Evolutionary conservation across 2,113 vertebrate species (phyloP).

Genomic region (Carollia perspicillata): DNA sequence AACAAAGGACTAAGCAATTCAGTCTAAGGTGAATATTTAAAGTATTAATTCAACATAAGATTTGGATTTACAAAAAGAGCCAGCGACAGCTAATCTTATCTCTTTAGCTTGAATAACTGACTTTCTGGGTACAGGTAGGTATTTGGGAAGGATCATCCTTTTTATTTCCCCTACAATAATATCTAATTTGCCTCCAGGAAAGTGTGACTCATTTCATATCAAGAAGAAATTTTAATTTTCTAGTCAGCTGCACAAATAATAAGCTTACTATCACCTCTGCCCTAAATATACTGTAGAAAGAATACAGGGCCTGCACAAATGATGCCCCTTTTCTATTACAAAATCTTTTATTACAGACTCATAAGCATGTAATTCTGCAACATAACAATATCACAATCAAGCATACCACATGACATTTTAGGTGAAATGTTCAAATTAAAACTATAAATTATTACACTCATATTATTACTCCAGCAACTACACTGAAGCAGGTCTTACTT

Average conservation of each 20-base stretch:
- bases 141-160: not conserved
- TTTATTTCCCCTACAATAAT: not conserved
- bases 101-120: not conserved
- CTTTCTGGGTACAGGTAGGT: not conserved
- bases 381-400: too few species aligned
- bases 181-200: not conserved
- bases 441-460: too few species aligned
- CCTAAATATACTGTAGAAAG: not conserved
- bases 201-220: not conserved
- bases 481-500: too few species aligned
- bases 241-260: not conserved
- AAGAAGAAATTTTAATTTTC: not conserved
- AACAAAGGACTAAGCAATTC: not conserved
- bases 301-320: too few species aligned
- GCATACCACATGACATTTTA: too few species aligned
- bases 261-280: not conserved
- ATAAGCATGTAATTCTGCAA: too few species aligned
- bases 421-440: too few species aligned
- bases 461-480: too few species aligned
- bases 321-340: too few species aligned
- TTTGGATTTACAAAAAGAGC: not conserved
- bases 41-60: not conserved
- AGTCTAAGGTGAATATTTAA: not conserved
- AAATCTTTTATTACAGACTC: too few species aligned
- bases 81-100: not conserved